Percentiles rank a stretch among this genome's conserved stretches.
phyloP scores from a whole-genome alignment of 2,888 invertebrate genomes.

The Cephus spinipes region DNA sequence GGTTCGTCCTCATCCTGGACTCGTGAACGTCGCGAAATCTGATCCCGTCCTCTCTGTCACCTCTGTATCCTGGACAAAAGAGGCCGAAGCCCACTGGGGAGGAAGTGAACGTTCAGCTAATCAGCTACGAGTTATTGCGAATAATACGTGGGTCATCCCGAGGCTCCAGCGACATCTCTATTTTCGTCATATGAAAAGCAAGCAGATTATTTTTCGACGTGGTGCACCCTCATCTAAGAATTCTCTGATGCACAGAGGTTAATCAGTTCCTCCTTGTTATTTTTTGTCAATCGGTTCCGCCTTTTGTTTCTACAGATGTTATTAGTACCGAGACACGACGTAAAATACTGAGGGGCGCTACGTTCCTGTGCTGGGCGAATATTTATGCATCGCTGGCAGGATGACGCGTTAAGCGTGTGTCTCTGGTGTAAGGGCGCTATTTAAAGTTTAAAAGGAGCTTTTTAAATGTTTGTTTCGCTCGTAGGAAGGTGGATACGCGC shows the following conservation, averaged over 20 bases:
- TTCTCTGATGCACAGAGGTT: background rate
- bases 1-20: background rate
- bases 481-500: background rate
- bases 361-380: background rate
- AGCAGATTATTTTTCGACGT: background rate
- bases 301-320: background rate
- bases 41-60: background rate
- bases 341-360: background rate
- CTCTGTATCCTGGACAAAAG: slow-evolving; percentile 31
- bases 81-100: slow-evolving; percentile 43
- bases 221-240: background rate
- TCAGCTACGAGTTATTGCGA: slow-evolving; percentile 21
- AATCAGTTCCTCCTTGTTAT: background rate
- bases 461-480: background rate
- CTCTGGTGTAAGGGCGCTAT: background rate
- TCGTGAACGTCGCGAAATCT: background rate
- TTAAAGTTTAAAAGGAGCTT: background rate
- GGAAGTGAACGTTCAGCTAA: slow-evolving; percentile 48
- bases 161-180: background rate
- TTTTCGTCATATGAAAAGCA: background rate
- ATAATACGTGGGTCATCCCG: background rate
- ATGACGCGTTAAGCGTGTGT: background rate
- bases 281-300: background rate
- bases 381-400: background rate
- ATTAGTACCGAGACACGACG: background rate